These are phyloP conservation scores for Nemotelus nigrinus DNA, from an alignment of 2,888 invertebrate species.

Conservation along the genomic window DNA sequence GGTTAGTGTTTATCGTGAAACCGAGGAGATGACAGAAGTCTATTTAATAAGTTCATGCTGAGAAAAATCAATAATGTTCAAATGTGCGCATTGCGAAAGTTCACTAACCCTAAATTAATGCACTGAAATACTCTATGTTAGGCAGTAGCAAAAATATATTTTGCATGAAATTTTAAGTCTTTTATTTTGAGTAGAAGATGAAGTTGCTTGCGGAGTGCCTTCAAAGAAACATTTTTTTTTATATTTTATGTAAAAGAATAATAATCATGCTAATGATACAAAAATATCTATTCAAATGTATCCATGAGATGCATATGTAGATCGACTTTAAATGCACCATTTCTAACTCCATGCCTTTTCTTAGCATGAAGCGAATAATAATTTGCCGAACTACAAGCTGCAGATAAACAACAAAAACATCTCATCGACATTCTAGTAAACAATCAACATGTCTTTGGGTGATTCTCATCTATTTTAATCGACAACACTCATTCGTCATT, in stretches of 20 bases:
- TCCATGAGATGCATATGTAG: no score
- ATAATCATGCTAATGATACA: no score
- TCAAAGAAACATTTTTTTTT: no score
- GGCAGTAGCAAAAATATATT: conserved; percentile 24
- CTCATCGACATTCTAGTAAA: conserved; percentile 1
- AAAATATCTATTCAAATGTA: no score
- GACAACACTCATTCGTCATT: background rate
- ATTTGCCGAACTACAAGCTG: no score
- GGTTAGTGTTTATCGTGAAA: conserved; percentile 5
- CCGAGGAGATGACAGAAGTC: background rate
- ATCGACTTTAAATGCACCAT: no score
- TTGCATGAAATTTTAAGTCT: background rate
- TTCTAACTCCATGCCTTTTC: no score
- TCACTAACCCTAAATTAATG: conserved; percentile 11
- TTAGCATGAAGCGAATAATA: no score
- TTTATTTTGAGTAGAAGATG: background rate
- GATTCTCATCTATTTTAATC: conserved; percentile 35
- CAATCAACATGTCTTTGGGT: conserved; percentile 29
- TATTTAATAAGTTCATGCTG: conserved; percentile 20
- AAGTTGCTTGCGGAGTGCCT: no score
- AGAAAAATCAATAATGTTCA: conserved; percentile 35
- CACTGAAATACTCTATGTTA: conserved; percentile 6
- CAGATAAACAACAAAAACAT: no score
- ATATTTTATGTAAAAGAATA: no score
- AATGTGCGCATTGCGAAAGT: conserved; percentile 26